Base-by-base conservation (phyloP, 2,797 vertebrate species). In the Pempheris klunzingeri region DNA sequence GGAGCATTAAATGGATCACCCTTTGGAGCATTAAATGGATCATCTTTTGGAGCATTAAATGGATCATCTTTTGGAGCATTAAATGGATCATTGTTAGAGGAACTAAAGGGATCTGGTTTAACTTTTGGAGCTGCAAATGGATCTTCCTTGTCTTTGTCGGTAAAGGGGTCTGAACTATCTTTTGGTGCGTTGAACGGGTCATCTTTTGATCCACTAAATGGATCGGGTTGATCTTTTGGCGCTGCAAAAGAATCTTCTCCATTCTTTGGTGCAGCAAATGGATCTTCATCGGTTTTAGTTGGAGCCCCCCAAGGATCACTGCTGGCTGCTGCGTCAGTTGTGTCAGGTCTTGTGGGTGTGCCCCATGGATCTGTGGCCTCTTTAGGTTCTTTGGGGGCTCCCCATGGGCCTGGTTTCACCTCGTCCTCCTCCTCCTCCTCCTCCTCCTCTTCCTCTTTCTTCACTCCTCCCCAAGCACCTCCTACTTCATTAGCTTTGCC, bases 281-380 rank as follows among this genome's bases (percentile, higher is more conserved):
- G 76, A 60, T 87, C 82, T 62, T 84, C 65, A 7, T 80, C 64
- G 4, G 71, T 30, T 76, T 77, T 82, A 46, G 67, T 5, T 20
- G 82, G 61, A 38, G 72, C 86, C 5, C 85, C 92, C 90, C 93
- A 94, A 15, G 86, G 60, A 83, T 93, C 90, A 57, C 64, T 78
- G 28, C 52, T 74, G 34, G 54, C 67, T 44, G 69, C 18, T 11
- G 52, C 68, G 11, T 86, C 82, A 38, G 63, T 70, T 43, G 80
- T 78, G 14, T 80, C 69, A 20, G 87, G 88, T 61, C 30, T 74
- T 55, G 86, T 22, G 0, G 92, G 78, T 8, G 91, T 87, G 2
- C 94, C 94, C 95, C 94, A 96, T 22, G 94, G 92, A 67, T 90
- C 94, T 52, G 93, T 82, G 0, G 94, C 93, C 38, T 83, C 73